Percentiles rank a stretch among this genome's conserved stretches.
These are phyloP conservation scores for Crotalus helleri DNA, from an alignment of 2,113 vertebrate genomes.

Conservation along the genomic window DNA sequence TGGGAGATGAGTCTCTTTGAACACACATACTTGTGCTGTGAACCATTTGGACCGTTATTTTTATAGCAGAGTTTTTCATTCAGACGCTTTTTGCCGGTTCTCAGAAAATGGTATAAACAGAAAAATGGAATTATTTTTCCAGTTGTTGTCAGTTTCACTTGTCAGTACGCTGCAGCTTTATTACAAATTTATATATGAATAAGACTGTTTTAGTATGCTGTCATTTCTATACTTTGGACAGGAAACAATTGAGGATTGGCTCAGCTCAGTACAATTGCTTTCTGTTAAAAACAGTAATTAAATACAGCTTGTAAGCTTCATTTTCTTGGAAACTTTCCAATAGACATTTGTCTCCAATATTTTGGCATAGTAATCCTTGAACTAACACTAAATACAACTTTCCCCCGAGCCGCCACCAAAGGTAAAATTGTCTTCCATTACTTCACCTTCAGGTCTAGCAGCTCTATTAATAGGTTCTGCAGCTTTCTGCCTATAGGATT, in stretches of 20 bases:
- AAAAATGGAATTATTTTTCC: neutral
- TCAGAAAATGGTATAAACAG: neutral
- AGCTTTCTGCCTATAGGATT: neutral
- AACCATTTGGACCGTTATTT: neutral
- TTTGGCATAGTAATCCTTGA: neutral
- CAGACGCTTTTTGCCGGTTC: neutral
- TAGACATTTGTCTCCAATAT: slow-evolving; percentile 1
- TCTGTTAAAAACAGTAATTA: neutral
- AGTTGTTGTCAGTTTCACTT: neutral
- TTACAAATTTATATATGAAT: neutral
- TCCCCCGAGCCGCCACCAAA: neutral
- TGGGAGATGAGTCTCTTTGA: neutral
- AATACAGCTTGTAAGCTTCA: neutral
- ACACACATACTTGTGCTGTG: neutral
- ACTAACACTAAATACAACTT: neutral
- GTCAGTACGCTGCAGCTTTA: neutral
- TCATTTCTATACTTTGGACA: neutral
- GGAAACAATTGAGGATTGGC: neutral
- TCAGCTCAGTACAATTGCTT: neutral
- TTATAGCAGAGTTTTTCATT: neutral
- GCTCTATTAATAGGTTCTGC: neutral
- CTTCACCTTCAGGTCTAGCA: neutral
- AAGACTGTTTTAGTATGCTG: neutral
- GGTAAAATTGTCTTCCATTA: neutral
- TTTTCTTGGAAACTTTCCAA: neutral